Percentiles rank a stretch among this genome's conserved stretches.
Evolutionary conservation across 2,797 vertebrate species (phyloP).

Genomic region (Sebastes kiyomatsui): DNA sequence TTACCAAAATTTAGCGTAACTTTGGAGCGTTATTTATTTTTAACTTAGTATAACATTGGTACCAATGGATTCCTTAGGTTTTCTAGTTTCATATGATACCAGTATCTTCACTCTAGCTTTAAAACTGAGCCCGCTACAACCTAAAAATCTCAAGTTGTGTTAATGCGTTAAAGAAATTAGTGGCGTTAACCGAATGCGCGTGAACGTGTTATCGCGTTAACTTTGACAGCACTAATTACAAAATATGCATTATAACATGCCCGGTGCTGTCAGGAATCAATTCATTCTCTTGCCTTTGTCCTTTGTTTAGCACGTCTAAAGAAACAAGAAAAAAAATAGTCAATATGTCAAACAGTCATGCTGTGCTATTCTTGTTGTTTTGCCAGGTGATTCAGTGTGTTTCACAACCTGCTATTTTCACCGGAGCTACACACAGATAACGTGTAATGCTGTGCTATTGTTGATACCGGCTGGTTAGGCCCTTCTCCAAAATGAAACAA

Average conservation of each 20-base stretch:
- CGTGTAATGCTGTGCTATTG: slow-evolving; percentile 15
- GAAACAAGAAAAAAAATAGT: slow-evolving; percentile 30
- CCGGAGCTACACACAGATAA: slow-evolving; percentile 17
- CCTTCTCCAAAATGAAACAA: slow-evolving; percentile 1
- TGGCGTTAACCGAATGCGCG: fast-evolving
- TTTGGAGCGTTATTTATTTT: no score
- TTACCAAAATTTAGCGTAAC: no score
- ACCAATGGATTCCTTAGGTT: no score
- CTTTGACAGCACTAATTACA: background rate
- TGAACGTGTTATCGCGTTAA: no score
- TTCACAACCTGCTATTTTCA: slow-evolving; percentile 60
- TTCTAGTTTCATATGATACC: no score
- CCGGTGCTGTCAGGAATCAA: slow-evolving; percentile 3
- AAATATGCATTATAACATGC: background rate
- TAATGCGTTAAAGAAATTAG: no score
- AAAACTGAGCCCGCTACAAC: no score
- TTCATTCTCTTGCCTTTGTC: slow-evolving; percentile 1
- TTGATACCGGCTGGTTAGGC: slow-evolving; percentile 20
- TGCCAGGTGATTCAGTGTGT: slow-evolving; percentile 53
- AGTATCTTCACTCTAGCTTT: no score
- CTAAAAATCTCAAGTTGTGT: no score
- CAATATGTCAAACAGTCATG: slow-evolving; percentile 29
- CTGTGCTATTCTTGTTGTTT: slow-evolving; percentile 55
- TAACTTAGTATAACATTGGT: no score
- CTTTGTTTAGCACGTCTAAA: slow-evolving; percentile 8